phyloP scores from a whole-genome alignment of 2,113 vertebrate genomes.

The Gorsachius goisagi region DNA sequence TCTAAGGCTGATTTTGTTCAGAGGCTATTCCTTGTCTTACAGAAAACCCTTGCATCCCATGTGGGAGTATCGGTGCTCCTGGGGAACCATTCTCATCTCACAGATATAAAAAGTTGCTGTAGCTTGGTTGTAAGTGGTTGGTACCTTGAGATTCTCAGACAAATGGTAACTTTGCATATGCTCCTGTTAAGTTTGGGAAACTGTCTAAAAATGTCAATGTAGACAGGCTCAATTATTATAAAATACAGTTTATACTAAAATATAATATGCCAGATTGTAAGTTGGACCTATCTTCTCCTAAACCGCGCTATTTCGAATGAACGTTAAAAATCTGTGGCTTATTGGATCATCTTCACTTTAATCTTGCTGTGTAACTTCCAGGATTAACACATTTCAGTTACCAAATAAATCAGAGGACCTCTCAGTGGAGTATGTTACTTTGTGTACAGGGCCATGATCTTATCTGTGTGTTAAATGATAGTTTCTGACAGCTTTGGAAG shows the following conservation, averaged over 20 bases:
- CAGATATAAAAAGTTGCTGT: neutral
- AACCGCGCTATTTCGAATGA: neutral
- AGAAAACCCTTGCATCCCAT: rapidly evolving
- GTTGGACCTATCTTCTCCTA: neutral
- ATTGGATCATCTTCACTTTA: neutral
- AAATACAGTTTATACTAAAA: neutral
- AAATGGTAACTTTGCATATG: neutral
- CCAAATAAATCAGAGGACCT: neutral
- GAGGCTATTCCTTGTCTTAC: neutral
- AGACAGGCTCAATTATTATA: neutral
- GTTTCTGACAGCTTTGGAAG: neutral
- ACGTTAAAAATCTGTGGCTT: neutral
- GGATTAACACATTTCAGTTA: neutral
- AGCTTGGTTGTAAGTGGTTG: neutral
- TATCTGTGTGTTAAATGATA: neutral
- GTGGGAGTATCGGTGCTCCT: neutral
- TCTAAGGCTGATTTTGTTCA: neutral
- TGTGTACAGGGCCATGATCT: neutral
- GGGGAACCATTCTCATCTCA: neutral
- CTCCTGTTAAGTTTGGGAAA: neutral
- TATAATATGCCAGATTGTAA: neutral
- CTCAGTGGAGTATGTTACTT: neutral
- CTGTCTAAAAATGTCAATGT: neutral
- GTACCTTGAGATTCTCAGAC: neutral
- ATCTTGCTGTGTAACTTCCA: neutral